These are phyloP conservation scores for Cacatua alba DNA, from an alignment of 2,113 vertebrate genomes.

Conservation along the genomic window DNA sequence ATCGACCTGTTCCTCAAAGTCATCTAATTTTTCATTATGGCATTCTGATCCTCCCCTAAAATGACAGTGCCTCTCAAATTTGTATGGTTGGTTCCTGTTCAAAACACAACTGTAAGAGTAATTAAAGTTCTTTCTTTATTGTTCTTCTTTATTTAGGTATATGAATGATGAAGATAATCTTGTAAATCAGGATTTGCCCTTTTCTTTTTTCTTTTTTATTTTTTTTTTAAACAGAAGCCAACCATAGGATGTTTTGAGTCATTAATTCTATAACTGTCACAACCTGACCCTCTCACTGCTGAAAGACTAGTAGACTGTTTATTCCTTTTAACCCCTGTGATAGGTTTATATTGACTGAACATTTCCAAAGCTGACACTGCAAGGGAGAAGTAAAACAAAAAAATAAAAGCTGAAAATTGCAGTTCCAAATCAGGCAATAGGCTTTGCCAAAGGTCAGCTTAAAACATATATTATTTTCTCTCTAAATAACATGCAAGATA, in stretches of 20 bases:
- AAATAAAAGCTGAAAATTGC: background rate
- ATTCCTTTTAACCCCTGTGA: conserved; percentile 44
- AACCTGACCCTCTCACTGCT: background rate
- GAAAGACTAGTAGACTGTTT: background rate
- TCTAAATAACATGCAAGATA: conserved; percentile 3
- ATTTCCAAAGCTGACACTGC: conserved; percentile 33
- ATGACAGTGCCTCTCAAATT: background rate
- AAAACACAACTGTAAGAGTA: background rate
- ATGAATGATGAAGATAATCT: background rate
- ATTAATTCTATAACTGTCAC: conserved; percentile 4
- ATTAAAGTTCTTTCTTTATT: background rate
- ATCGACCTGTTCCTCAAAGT: background rate
- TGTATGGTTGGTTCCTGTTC: background rate
- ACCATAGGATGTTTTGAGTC: background rate
- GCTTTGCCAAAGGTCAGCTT: conserved; percentile 37
- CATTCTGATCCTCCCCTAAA: background rate
- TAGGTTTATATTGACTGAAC: conserved; percentile 30
- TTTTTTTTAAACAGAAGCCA: background rate
- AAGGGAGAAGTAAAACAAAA: background rate
- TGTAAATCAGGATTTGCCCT: background rate
- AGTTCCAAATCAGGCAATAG: background rate
- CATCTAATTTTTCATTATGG: background rate
- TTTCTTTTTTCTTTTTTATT: background rate
- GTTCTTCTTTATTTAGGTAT: background rate
- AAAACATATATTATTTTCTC: conserved; percentile 19